Evolutionary conservation across 2,113 vertebrate genomes (phyloP), one percentile per base, ranked within the genome.

Genomic region (Amphiprion percula): DNA sequence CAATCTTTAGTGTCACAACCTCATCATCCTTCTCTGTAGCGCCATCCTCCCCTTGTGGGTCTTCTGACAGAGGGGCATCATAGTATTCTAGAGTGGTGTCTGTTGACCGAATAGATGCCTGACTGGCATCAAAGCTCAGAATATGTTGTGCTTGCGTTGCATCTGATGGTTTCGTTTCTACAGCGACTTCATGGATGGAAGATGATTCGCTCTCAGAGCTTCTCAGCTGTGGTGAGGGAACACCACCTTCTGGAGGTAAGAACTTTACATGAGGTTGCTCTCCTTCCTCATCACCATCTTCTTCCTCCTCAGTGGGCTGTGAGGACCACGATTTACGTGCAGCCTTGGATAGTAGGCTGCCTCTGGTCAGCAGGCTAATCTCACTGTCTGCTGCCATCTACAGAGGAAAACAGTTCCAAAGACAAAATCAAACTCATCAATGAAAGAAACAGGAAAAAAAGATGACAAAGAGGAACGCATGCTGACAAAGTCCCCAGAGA

Each of bases 21-120:
- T 94, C 91, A 8, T 94, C 90, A 56, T 95, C 95, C 15, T 94
- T 89, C 10, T 88, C 88, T 62, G 88, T 74, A 55, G 82, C 86
- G 12, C 14, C 67, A n/a, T 75, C 71, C 16, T 74, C 64, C 37
- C 21, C 54, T 59, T 91, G 87, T 37, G 92, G 87, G 33, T 96
- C 94, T 3, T 80, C 86, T 7, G 95, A 91, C 1, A 91, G 92
- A 10, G 92, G 94, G 12, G 96, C 96, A 76, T 97, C 96, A 16
- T 95, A 95, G 79, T 92, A 98, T 54, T 98, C 97, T 53, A 96
- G 85, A 9, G 95, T 95, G 44, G 95, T 94, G 72, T 97, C 95
- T 33, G 95, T 94, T 37, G 96, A 97, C 21, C 76, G 93, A 23
- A 85, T 63, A 68, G 96, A 96, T 1, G 77, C 10, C 0, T 82